Evolutionary conservation across 2,888 invertebrate genomes (phyloP).

Genomic region (Lasioglossum morio): DNA sequence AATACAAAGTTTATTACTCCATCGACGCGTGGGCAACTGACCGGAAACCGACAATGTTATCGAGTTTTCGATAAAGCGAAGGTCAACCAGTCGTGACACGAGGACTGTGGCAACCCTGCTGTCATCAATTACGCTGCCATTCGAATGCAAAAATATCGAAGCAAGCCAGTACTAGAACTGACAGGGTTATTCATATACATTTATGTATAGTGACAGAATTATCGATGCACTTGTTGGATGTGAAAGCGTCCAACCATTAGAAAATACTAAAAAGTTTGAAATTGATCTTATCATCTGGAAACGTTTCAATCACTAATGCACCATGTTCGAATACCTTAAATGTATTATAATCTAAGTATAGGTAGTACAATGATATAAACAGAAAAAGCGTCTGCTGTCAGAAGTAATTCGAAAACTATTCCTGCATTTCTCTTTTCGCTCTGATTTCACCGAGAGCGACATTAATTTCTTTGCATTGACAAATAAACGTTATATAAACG

Average conservation of each 20-base stretch:
- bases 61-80: constrained; percentile 41
- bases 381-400: not conserved
- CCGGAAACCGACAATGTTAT: constrained; percentile 24
- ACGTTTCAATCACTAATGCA: not conserved
- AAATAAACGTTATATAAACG: not conserved
- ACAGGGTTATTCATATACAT: not conserved
- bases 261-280: not conserved
- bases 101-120: too few species aligned
- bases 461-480: not conserved
- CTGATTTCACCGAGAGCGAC: not conserved
- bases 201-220: not conserved
- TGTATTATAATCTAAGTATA: not conserved
- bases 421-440: not conserved
- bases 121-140: not conserved
- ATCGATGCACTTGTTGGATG: not conserved
- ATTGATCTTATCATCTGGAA: not conserved
- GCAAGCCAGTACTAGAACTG: not conserved
- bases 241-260: not conserved
- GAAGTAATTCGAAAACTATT: not conserved
- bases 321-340: too few species aligned
- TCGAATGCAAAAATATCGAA: not conserved
- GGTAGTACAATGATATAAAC: too few species aligned
- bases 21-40: not conserved
- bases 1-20: constrained; percentile 17
- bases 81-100: constrained; percentile 42